Base-by-base conservation (phyloP, 2,113 vertebrate species). In the Ictalurus punctatus region DNA sequence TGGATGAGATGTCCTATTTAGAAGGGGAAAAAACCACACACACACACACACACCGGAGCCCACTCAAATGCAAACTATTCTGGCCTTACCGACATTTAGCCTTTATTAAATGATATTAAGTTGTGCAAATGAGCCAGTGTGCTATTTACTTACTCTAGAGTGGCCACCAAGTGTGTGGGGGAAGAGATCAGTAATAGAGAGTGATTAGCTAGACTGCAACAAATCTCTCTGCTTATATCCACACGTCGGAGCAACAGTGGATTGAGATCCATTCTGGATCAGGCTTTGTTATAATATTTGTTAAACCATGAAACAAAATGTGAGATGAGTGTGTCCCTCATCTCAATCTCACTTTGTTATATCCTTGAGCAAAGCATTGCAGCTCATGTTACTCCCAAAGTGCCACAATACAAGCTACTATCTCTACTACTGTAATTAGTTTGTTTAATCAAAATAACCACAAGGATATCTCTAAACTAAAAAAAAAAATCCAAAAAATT, bases 101-200 rank as follows among this genome's bases (percentile, higher is more conserved):
- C 63, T 27, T 83, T 74, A 88, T 83, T 73, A 83, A 88, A 59
- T 56, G 30, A 87, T 58, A 56, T 87, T 82, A 69, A 87, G n/a
- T 54, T 87, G 71, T 65, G 79, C 79, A 83, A 71, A 82, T 82
- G 78, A 82, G 44, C 79, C 48, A 58, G 44, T 14, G 9, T 71
- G 79, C 30, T 82, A 81, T 87, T 69, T 81, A 79, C 74, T 80
- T 30, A 63, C 56, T 76, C 54, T 14, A 80, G 76, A 81, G 52
- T 73, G 86, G 59, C 86, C 12, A 37, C 74, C 44, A 65, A 58
- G 9, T 21, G 16, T 52, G 56, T 52, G 37, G 56, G 16, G 58
- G 54, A 76, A 27, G n/a, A 84, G 37, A 67, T 44, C 58, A 48
- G 14, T 69, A 48, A 52, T 67, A 48, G 25, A 67, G 37, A 65